Conservation (phyloP, 2,888 invertebrate species). For the Drosophila barbarae region DNA sequence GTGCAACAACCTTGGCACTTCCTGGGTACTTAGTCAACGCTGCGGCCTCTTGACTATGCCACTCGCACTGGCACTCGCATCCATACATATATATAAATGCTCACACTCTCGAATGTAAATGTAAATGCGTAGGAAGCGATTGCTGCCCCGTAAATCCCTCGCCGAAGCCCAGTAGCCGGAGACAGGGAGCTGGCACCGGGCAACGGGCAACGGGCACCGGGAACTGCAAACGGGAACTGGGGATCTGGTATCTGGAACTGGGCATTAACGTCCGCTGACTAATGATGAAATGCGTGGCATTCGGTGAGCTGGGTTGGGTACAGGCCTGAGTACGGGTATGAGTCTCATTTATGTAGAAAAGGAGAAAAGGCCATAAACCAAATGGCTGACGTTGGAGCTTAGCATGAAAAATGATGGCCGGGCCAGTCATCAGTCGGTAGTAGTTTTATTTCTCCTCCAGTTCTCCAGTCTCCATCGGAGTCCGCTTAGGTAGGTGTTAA, state of each 20-base stretch:
- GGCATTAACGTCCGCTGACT: conserved; percentile 73
- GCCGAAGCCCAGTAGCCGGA: conserved; percentile 53
- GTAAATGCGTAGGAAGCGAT: conserved; percentile 64
- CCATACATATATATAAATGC: conserved; percentile 27
- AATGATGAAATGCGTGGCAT: conserved; percentile 74
- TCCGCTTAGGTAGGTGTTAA: conserved; percentile 69
- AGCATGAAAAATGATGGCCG: conserved; percentile 73
- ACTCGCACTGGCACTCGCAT: conserved; percentile 12
- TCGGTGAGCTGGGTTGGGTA: conserved; percentile 50
- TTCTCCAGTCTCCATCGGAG: conserved; percentile 35
- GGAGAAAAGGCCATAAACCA: conserved; percentile 75
- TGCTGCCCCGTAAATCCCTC: conserved; percentile 15
- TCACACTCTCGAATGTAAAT: conserved; percentile 45
- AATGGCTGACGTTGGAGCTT: conserved; percentile 74
- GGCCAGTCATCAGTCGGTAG: conserved; percentile 59
- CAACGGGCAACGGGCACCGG: background rate
- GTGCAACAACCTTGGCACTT: conserved; percentile 75
- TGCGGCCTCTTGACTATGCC: conserved; percentile 65
- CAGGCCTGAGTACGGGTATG: conserved; percentile 1
- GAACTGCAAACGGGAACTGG: conserved; percentile 5
- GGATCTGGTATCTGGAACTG: conserved; percentile 37
- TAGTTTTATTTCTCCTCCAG: conserved; percentile 30
- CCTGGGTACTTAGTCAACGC: conserved; percentile 73
- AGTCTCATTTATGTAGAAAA: conserved; percentile 73
- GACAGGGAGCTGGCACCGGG: conserved; percentile 20